Evolutionary conservation across 2,888 invertebrate genomes (phyloP).

Genomic region (Spialia ferax): DNA sequence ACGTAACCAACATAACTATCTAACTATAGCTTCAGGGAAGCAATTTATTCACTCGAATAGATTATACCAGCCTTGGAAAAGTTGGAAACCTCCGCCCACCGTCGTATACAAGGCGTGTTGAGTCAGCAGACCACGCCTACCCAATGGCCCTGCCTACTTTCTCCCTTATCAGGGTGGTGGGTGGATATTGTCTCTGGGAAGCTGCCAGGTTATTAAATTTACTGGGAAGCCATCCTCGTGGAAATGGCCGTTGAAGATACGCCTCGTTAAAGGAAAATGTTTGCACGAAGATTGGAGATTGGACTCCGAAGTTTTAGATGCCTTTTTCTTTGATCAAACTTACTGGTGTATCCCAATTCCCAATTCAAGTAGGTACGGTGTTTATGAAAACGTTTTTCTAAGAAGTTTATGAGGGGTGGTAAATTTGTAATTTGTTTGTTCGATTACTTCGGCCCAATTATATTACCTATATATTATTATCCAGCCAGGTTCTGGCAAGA

Average conservation of each 20-base stretch:
- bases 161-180: constrained; percentile 63
- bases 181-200: constrained; percentile 70
- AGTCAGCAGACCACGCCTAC: constrained; percentile 44
- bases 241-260: constrained; percentile 23
- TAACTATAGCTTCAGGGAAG: constrained; percentile 26
- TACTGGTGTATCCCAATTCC: no score
- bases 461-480: no score
- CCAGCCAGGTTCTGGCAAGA: no score
- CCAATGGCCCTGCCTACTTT: background rate
- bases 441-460: no score
- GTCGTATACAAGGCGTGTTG: constrained; percentile 40
- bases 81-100: constrained; percentile 44
- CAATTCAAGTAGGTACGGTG: background rate
- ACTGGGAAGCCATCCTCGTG: constrained; percentile 52
- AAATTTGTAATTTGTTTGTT: no score
- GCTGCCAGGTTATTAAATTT: constrained; percentile 75
- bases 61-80: constrained; percentile 29
- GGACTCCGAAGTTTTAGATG: background rate
- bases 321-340: constrained; percentile 17
- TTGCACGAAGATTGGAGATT: constrained; percentile 22
- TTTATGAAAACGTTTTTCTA: background rate
- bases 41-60: constrained; percentile 34
- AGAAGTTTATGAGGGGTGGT: no score
- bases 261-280: constrained; percentile 34
- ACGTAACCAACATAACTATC: no score